Base-by-base conservation (phyloP, 2,888 invertebrate species). In the Pocota personata region DNA sequence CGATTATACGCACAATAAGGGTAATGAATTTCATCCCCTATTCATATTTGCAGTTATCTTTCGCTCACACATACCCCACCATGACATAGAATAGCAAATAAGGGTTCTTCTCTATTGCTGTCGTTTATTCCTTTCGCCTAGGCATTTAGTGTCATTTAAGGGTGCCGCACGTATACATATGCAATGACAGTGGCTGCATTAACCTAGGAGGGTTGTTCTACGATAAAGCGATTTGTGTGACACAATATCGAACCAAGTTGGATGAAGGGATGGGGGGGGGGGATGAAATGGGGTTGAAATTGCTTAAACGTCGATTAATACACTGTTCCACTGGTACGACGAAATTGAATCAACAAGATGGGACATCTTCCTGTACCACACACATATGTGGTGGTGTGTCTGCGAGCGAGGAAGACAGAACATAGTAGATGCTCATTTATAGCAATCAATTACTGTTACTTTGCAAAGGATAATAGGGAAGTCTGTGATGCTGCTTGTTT, bases 1-100 rank as follows among this genome's bases (percentile, higher is more conserved):
- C 89, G 89, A 89, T 89, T 89, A 88, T 87, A 88, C 89, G 88
- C 89, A 88, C 88, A 89, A 89, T 89, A 88, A 89, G 88, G 88
- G 88, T 88, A 88, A 88, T 88, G 88, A 88, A 88, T 89, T 89
- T 89, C 87, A 88, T 89, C 88, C 88, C 88, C 88, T 88, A 82
- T 88, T 79, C 86, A 87, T 87, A 87, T 87, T 87, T 78, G 75
- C 73, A 78, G 82, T 58, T 87, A 83, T 86, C 77, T 87, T 82
- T 79, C 57, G 73, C 82, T 69, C 73, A 60, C 58, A 69, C 57
- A 82, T 35, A 60, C 69, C 32, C 40, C 72, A 27, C 19, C 37
- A 30, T 14, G 52, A 27, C 14, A 6, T n/a, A 58, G 43, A 43
- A 66, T 48, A 62, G 57, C 73, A 84, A 84, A 75, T 50, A 72